These are phyloP conservation scores for Protobothrops flavoviridis DNA, from an alignment of 2,113 vertebrate species.

Conservation along the genomic window DNA sequence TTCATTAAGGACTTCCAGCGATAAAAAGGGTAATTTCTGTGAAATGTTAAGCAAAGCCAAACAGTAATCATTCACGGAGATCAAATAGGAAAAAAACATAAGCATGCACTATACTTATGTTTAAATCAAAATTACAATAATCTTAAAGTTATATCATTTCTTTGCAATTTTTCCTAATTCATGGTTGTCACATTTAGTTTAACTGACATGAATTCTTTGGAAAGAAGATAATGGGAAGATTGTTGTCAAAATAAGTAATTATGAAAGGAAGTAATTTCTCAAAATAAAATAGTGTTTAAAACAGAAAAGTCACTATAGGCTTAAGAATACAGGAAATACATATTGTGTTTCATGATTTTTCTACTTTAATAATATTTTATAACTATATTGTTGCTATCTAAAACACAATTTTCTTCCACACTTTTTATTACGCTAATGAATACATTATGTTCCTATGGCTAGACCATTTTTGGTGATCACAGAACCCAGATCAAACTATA, in stretches of 20 bases:
- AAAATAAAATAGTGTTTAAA: background rate
- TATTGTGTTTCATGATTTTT: background rate
- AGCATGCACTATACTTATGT: background rate
- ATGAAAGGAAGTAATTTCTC: background rate
- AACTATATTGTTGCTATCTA: background rate
- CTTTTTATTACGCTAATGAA: background rate
- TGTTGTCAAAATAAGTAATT: background rate
- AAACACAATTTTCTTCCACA: background rate
- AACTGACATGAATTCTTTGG: background rate
- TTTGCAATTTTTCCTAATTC: background rate
- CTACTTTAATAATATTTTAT: background rate
- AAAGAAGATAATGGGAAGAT: background rate
- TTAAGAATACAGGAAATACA: background rate
- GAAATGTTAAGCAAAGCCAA: background rate
- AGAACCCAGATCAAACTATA: background rate
- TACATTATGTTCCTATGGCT: background rate
- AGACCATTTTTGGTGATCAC: background rate
- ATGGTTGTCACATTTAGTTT: background rate
- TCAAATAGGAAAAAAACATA: background rate
- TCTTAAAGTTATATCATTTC: background rate
- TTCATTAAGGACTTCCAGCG: background rate
- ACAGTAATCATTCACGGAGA: background rate
- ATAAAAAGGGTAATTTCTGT: background rate
- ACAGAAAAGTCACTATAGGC: background rate
- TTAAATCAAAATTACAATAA: background rate